phyloP scores from a whole-genome alignment of 2,113 vertebrate species.

The Hystrix cristata region DNA sequence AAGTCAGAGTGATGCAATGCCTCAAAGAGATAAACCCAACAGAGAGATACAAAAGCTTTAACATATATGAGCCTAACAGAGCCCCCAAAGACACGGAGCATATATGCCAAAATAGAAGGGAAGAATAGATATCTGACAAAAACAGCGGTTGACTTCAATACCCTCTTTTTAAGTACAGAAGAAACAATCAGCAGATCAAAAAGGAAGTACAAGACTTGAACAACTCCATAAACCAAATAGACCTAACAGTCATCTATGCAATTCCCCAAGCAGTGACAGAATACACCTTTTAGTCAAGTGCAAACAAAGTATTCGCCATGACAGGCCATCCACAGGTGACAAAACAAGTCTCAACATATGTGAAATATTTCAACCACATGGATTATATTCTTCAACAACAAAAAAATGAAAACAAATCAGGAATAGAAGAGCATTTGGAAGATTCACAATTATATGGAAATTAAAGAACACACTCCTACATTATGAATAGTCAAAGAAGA shows the following conservation, averaged over 20 bases:
- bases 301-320: not conserved
- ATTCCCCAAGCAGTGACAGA: not conserved
- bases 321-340: not conserved
- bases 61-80: not conserved
- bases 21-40: slow-evolving; percentile 6
- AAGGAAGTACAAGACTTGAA: not conserved
- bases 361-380: not conserved
- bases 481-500: slow-evolving; percentile 12
- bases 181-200: not conserved
- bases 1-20: not conserved
- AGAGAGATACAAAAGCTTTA: not conserved
- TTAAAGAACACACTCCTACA: not conserved
- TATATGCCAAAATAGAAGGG: not conserved
- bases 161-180: not conserved
- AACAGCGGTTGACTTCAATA: not conserved
- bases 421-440: not conserved
- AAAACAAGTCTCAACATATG: not conserved
- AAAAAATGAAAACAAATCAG: not conserved
- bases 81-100: not conserved
- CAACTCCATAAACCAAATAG: not conserved
- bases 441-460: not conserved
- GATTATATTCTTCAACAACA: not conserved
- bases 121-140: not conserved
- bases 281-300: slow-evolving; percentile 15
- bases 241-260: not conserved